phyloP scores from a whole-genome alignment of 2,888 invertebrate species.

The Augiades crinisus region DNA sequence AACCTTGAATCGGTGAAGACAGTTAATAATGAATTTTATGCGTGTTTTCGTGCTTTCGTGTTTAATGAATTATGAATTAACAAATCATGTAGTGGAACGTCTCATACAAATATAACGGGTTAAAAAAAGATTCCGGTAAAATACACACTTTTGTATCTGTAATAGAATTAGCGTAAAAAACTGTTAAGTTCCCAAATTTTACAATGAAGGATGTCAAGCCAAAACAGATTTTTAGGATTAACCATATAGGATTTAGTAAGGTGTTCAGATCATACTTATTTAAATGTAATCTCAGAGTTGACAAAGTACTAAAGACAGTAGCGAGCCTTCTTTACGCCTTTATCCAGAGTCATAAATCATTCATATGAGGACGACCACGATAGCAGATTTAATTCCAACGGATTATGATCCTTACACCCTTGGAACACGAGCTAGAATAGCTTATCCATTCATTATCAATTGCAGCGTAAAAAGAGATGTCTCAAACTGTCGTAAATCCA shows the following conservation, averaged over 20 bases:
- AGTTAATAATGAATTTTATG: too few species aligned
- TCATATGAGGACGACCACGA: slow-evolving; percentile 34
- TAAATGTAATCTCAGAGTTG: slow-evolving; percentile 29
- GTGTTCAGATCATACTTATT: slow-evolving; percentile 30
- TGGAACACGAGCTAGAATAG: slow-evolving; percentile 22
- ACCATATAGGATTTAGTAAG: slow-evolving; percentile 32
- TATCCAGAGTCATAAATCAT: slow-evolving; percentile 41
- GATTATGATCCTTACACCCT: slow-evolving; percentile 31
- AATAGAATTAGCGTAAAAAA: slow-evolving; percentile 29
- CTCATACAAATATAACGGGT: too few species aligned
- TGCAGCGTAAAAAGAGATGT: slow-evolving; percentile 40
- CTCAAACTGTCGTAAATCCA: slow-evolving; percentile 50
- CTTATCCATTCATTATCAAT: slow-evolving; percentile 34
- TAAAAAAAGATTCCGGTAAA: neutral
- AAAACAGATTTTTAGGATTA: slow-evolving; percentile 31
- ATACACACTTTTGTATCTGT: slow-evolving; percentile 25
- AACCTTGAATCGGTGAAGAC: too few species aligned
- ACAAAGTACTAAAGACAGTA: slow-evolving; percentile 40
- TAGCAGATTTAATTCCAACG: slow-evolving; percentile 29
- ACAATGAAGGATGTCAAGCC: neutral
- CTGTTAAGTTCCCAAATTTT: neutral
- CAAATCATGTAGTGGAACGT: too few species aligned
- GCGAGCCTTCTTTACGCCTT: slow-evolving; percentile 35
- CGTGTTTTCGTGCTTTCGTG: too few species aligned
- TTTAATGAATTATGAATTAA: too few species aligned